phyloP scores from a whole-genome alignment of 2,888 invertebrate genomes.

The Cerastis rubricosa region DNA sequence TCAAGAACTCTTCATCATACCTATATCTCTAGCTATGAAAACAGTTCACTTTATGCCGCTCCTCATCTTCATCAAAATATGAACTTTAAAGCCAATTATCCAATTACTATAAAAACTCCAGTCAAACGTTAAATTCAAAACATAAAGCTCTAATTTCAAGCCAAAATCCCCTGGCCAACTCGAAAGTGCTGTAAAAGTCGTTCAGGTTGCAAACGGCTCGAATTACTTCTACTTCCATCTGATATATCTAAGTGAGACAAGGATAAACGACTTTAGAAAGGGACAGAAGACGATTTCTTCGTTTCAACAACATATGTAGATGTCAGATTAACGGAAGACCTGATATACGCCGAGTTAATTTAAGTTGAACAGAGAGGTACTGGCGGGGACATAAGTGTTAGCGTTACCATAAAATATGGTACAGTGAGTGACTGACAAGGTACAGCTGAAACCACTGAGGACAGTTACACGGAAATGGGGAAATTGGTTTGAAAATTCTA shows the following conservation, averaged over 20 bases:
- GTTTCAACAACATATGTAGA: slow-evolving; percentile 81
- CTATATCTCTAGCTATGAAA: not conserved
- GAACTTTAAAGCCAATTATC: not conserved
- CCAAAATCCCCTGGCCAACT: slow-evolving; percentile 56
- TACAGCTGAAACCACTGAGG: not conserved
- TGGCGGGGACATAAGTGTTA: slow-evolving; percentile 61
- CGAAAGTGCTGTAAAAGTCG: slow-evolving; percentile 63
- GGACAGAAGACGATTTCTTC: slow-evolving; percentile 70
- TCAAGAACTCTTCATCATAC: not conserved
- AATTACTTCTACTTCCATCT: slow-evolving; percentile 66
- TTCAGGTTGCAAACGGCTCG: slow-evolving; percentile 54
- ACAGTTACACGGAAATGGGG: not conserved
- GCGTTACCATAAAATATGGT: not conserved
- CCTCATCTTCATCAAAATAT: not conserved
- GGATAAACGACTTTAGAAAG: slow-evolving; percentile 67
- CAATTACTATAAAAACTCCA: not conserved
- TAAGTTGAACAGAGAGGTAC: slow-evolving; percentile 78
- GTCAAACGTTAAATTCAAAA: slow-evolving; percentile 44
- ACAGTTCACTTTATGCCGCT: not conserved
- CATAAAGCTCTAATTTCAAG: slow-evolving; percentile 56
- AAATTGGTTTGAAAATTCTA: not conserved
- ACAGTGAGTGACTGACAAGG: not conserved
- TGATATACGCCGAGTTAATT: slow-evolving; percentile 80
- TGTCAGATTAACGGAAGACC: slow-evolving; percentile 81
- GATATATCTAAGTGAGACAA: slow-evolving; percentile 69